A percentile compares a stretch with the other conserved stretches of the same genome.
Evolutionary conservation across 2,888 invertebrate genomes (phyloP).

Genomic region (Xanthostigma xanthostigma): DNA sequence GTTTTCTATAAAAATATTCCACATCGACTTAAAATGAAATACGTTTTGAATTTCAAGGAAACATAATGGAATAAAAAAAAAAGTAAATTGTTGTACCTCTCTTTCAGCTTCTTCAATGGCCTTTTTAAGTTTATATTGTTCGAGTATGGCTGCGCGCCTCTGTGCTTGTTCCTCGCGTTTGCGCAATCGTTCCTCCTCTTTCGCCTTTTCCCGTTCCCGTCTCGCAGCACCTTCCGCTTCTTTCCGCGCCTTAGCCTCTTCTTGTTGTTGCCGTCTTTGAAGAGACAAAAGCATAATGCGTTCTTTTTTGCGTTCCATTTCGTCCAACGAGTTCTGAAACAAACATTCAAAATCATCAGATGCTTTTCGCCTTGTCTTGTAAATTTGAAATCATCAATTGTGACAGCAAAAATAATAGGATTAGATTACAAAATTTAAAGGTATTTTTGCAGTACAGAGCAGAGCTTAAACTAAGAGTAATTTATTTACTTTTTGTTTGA

Average conservation of each 20-base stretch:
- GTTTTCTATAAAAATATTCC: too few relatives aligned
- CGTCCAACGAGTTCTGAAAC: constrained; percentile 63
- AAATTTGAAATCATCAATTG: neutral
- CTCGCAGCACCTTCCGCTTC: constrained; percentile 68
- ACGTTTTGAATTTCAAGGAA: neutral
- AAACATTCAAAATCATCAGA: neutral
- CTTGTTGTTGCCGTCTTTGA: constrained; percentile 81
- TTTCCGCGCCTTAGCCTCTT: constrained; percentile 69
- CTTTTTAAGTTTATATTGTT: constrained; percentile 87
- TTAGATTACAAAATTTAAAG: too few relatives aligned
- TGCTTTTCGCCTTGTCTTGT: neutral
- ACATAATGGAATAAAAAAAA: neutral
- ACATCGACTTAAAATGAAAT: neutral
- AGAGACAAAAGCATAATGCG: constrained; percentile 78
- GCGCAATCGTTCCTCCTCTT: constrained; percentile 58
- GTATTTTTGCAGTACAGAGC: too few relatives aligned
- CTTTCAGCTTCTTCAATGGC: constrained; percentile 82
- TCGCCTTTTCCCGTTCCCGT: constrained; percentile 59
- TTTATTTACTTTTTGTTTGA: too few relatives aligned
- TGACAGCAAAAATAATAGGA: too few relatives aligned
- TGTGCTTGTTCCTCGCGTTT: constrained; percentile 71
- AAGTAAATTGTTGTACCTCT: constrained; percentile 38
- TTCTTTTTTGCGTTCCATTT: constrained; percentile 88
- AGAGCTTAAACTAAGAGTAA: too few relatives aligned
- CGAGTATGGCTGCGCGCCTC: constrained; percentile 75